Conservation (phyloP, 1,140 invertebrate genomes). For the Pseudomyrmex concolor region DNA sequence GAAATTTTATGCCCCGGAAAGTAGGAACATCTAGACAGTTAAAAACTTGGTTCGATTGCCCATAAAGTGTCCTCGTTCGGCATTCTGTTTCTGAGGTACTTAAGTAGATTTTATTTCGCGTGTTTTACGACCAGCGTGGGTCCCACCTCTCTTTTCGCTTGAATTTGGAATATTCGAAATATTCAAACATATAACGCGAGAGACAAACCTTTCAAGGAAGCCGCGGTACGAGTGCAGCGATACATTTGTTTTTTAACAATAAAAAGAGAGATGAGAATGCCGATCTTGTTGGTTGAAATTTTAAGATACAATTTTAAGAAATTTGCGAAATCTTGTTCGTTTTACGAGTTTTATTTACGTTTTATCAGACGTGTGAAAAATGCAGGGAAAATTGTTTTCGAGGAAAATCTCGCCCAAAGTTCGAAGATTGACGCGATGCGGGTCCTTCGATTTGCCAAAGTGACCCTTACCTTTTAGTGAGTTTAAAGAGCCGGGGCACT, state of each 20-base stretch:
- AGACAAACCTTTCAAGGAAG: background rate
- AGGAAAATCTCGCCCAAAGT: background rate
- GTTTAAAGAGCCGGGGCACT: conserved; percentile 68
- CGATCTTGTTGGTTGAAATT: too few species aligned
- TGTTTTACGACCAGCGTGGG: conserved; percentile 68
- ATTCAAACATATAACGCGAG: background rate
- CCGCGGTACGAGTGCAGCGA: too few species aligned
- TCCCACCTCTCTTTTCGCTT: conserved; percentile 42
- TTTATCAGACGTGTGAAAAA: background rate
- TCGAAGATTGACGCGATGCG: conserved; percentile 25
- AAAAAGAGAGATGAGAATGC: too few species aligned
- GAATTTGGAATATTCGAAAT: conserved; percentile 44
- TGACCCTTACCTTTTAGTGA: conserved; percentile 64
- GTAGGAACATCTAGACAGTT: conserved; percentile 72
- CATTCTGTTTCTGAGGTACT: conserved; percentile 76
- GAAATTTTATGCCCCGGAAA: conserved; percentile 74
- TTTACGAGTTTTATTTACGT: background rate
- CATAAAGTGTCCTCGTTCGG: conserved; percentile 72
- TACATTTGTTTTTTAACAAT: too few species aligned
- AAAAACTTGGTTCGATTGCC: conserved; percentile 77
- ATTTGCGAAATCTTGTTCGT: background rate
- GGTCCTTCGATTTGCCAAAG: conserved; percentile 38
- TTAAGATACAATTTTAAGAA: too few species aligned
- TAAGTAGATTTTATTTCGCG: conserved; percentile 74
- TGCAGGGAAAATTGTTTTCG: too few species aligned